Base-by-base conservation (phyloP, 2,888 invertebrate genomes). In the Atrina japonica region DNA sequence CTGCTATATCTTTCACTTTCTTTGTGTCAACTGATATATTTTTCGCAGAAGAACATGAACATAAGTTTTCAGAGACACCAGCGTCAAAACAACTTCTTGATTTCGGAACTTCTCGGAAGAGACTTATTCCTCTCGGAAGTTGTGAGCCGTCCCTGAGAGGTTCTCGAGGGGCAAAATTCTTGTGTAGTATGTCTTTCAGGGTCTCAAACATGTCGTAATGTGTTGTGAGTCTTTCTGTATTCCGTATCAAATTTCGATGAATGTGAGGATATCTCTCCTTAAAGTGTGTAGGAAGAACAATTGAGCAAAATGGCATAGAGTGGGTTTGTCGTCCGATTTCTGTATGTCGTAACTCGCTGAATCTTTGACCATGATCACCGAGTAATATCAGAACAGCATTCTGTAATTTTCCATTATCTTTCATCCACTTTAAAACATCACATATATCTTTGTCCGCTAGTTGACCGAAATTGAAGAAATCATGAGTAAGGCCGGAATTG, bases 331-430 rank as follows among this genome's bases (percentile, higher is more conserved):
- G 85, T 0, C 91, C 92, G 43, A 96, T 95, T 88, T 95, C 95
- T 0, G 96, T 97, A 30, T 95, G 94, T 0, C 97, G 93, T 16
- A 96, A 93, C 65, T 93, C 93, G 0, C 96, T 97, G 94, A 95
- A 96, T 71, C 97, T 92, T 65, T 96, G 94, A 0, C 97, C 97
- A 86, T 97, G 97, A 88, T 97, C 97, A 89, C 97, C 96, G 91
- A 97, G 83, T 43, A 86, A 80, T 9, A 87, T 56, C 3, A 88
- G 21, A 2, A 87, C 65, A 0, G 84, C 76, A 69, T 84, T 82
- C 0, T 85, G 71, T 3, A 88, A 60, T 41, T 79, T 77, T 1
- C 83, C 83, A 3, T 60, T 65, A 1, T 71, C 45, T 40, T 93
- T 90, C 65, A 84, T 58, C 70, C 91, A 89, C 69, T 90, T 88